These are phyloP conservation scores for Serripes groenlandicus DNA, from an alignment of 2,888 invertebrate species.

Conservation along the genomic window DNA sequence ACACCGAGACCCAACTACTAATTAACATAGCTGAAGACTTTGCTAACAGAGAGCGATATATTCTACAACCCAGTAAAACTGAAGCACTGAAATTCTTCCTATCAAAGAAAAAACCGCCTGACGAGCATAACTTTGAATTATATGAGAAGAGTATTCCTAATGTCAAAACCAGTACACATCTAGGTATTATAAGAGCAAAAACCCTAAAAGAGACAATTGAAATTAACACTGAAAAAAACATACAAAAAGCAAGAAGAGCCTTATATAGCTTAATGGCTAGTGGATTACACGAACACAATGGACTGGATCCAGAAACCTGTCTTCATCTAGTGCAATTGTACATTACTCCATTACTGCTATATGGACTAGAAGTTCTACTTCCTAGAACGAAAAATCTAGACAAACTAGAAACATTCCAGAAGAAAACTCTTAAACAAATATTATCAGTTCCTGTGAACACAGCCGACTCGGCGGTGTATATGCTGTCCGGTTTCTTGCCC, in stretches of 20 bases:
- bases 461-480: no score
- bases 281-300: not conserved
- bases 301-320: no score
- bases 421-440: no score
- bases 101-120: no score
- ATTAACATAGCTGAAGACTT: not conserved
- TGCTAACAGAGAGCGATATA: not conserved
- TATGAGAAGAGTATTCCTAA: not conserved
- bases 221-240: not conserved
- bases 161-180: not conserved
- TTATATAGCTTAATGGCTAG: not conserved
- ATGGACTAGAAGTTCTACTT: no score
- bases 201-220: not conserved
- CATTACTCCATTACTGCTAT: no score
- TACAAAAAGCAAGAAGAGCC: conserved; percentile 3
- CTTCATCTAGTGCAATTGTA: no score
- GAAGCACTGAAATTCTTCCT: no score
- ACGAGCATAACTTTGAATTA: not conserved
- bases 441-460: no score
- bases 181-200: not conserved
- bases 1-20: not conserved
- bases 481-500: no score
- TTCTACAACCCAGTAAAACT: not conserved
- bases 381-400: no score
- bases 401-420: no score